Evolutionary conservation across 2,888 invertebrate species (phyloP).

Genomic region (Athripsodes cinereus): DNA sequence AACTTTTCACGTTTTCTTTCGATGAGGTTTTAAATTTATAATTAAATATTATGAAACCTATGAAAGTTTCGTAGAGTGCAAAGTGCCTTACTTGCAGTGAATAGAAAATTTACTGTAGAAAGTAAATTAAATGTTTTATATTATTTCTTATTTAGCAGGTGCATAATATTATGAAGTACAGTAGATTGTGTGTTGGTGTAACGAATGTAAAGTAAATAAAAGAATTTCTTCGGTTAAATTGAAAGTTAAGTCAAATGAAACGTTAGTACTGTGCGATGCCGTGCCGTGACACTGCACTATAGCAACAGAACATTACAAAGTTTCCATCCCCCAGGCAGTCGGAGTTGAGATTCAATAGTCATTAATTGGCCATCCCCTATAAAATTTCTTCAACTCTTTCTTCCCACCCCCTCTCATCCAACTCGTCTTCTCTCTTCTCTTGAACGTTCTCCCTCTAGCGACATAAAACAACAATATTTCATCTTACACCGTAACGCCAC

Average conservation of each 20-base stretch:
- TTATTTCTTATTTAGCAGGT: too few species aligned
- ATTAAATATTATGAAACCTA: too few species aligned
- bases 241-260: not conserved
- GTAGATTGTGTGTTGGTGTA: too few species aligned
- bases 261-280: not conserved
- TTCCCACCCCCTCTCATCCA: constrained; percentile 7
- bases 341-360: constrained; percentile 21
- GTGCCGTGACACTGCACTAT: constrained; percentile 19
- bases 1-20: too few species aligned
- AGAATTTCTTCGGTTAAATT: not conserved
- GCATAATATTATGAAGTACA: too few species aligned
- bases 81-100: too few species aligned
- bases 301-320: not conserved
- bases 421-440: constrained; percentile 6
- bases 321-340: constrained; percentile 7
- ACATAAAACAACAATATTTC: constrained; percentile 29
- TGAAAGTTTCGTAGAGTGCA: too few species aligned
- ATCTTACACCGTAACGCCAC: constrained; percentile 28
- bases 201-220: not conserved
- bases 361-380: constrained; percentile 26
- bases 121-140: too few species aligned
- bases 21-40: too few species aligned
- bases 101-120: too few species aligned
- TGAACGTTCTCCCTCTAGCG: constrained; percentile 16
- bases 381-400: constrained; percentile 25